Evolutionary conservation across 2,797 vertebrate species (phyloP), one percentile per base, ranked within the genome.

Genomic region (Chrosomus eos): DNA sequence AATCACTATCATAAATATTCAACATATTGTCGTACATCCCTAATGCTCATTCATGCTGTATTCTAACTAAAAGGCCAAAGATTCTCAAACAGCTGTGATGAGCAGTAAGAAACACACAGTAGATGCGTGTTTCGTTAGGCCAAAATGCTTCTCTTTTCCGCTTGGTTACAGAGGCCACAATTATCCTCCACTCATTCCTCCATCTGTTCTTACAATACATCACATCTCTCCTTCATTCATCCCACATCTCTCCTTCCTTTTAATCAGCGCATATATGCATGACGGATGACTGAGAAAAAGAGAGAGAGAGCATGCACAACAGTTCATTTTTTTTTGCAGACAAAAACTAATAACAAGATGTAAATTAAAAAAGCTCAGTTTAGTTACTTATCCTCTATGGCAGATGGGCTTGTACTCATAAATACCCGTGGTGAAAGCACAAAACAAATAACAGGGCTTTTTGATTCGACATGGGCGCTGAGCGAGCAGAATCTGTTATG

Each of bases 201-300:
- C 85, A 84, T 86, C 85, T 84, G 87, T 80, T 81, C 85, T 84
- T 81, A 85, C 85, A 88, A 87, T 87, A 77, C 82, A 14, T 58
- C 31, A 74, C 80, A 82, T 88, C 40, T 53, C 36, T 76, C 45
- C 68, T 51, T 84, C 71, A 76, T 74, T n/a, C n/a, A n/a, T n/a
- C n/a, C n/a, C 31, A 74, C 80, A 82, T 88, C 40, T 53, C 36
- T 76, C 45, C 68, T 51, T 84, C 71, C 68, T 74, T n/a, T 70
- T 84, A 84, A 79, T 79, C 40, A 71, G 66, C 6, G 21, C 38
- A 84, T 58, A 71, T 79, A 71, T 33, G 51, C 68, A 36, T 79
- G 53, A 68, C 13, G 45, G 36, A 71, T 60, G 11, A 36, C 38
- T 48, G 53, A 38, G 33, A 28, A 4, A 67, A 14, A 16, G 14